Percentiles rank a stretch among this genome's conserved stretches.
These are phyloP conservation scores for Tortricodes alternella DNA, from an alignment of 2,888 invertebrate genomes.

Conservation along the genomic window DNA sequence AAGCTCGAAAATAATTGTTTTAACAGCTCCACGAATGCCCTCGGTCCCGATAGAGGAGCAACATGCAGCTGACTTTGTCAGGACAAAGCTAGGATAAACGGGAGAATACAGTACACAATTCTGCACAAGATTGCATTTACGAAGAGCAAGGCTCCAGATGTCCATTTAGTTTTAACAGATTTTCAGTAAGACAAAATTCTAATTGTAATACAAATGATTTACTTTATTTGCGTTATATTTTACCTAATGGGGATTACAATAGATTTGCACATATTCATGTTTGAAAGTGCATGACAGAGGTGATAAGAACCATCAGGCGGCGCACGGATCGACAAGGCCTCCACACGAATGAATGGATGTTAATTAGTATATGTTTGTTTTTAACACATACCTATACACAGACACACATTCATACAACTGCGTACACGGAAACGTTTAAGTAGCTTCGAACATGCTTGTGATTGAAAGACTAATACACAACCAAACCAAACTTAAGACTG, in stretches of 20 bases:
- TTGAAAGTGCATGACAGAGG: slow-evolving; percentile 49
- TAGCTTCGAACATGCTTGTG: background rate
- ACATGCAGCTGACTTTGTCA: slow-evolving; percentile 38
- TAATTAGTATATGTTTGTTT: slow-evolving; percentile 76
- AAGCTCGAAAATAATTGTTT: slow-evolving; percentile 68
- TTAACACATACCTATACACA: slow-evolving; percentile 56
- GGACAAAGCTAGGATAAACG: slow-evolving; percentile 20
- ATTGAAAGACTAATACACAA: background rate
- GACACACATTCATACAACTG: slow-evolving; percentile 36
- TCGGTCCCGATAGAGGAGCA: slow-evolving; percentile 56
- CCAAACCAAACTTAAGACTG: slow-evolving; percentile 1
- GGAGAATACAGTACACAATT: background rate
- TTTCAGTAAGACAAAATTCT: background rate
- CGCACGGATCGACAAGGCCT: slow-evolving; percentile 65
- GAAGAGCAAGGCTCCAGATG: background rate
- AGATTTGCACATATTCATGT: slow-evolving; percentile 10
- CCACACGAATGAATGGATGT: slow-evolving; percentile 74
- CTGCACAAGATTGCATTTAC: background rate
- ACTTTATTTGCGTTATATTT: background rate
- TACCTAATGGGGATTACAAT: background rate
- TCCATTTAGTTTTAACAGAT: background rate
- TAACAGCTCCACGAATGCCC: slow-evolving; percentile 59
- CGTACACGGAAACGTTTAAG: slow-evolving; percentile 14
- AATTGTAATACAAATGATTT: slow-evolving; percentile 15
- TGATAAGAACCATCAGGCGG: slow-evolving; percentile 60